A percentile compares a stretch with the other conserved stretches of the same genome.
These are phyloP conservation scores for Ferdinandea cuprea DNA, from an alignment of 2,888 invertebrate species.

Conservation along the genomic window DNA sequence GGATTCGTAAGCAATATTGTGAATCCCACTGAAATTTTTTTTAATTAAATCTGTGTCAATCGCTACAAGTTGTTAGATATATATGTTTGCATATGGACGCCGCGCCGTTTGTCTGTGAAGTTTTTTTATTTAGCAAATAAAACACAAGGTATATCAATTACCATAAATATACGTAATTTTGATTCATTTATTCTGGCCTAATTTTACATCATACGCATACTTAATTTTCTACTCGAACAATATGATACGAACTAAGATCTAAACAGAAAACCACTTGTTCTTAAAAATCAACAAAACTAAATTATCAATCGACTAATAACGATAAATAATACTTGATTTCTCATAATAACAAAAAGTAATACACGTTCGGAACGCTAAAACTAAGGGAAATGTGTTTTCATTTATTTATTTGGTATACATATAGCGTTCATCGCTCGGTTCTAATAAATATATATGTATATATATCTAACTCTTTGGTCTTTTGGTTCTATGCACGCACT, in stretches of 20 bases:
- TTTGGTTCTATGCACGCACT: constrained; percentile 68
- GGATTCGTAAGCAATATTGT: too few species aligned
- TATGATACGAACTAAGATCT: constrained; percentile 15
- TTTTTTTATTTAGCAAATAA: constrained; percentile 34
- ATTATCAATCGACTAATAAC: constrained; percentile 54
- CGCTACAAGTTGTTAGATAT: too few species aligned
- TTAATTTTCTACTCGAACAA: constrained; percentile 42
- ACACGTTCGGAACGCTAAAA: constrained; percentile 66
- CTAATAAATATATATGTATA: constrained; percentile 55
- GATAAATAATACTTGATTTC: constrained; percentile 71
- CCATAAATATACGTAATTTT: constrained; percentile 58
- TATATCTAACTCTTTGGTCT: constrained; percentile 71
- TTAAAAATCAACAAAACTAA: constrained; percentile 32
- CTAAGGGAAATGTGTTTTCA: constrained; percentile 42
- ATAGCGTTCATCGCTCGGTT: constrained; percentile 56
- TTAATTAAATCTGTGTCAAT: too few species aligned
- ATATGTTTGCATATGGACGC: too few species aligned
- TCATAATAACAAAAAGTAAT: constrained; percentile 64
- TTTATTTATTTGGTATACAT: constrained; percentile 29
- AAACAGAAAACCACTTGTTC: constrained; percentile 18
- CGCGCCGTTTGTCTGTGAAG: too few species aligned
- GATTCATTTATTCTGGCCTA: constrained; percentile 50
- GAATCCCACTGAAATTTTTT: too few species aligned
- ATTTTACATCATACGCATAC: constrained; percentile 32
- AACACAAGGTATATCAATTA: constrained; percentile 34